Percentiles rank a stretch among this genome's conserved stretches.
These are phyloP conservation scores for Seladonia tumulorum DNA, from an alignment of 2,888 invertebrate species.

Conservation along the genomic window DNA sequence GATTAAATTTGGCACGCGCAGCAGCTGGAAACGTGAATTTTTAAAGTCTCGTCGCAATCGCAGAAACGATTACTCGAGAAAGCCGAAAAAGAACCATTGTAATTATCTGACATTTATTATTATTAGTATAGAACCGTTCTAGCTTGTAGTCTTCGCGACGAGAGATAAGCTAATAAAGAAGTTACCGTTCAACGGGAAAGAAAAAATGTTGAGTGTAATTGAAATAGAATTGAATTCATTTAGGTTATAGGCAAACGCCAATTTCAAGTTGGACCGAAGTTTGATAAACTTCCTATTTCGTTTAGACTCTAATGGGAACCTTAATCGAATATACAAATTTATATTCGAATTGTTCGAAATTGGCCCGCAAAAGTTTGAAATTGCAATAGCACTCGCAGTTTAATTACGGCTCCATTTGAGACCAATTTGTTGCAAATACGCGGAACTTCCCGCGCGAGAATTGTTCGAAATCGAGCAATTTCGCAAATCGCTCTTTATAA, in stretches of 20 bases:
- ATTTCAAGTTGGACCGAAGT: background rate
- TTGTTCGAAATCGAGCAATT: background rate
- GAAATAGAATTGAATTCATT: background rate
- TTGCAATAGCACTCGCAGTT: background rate
- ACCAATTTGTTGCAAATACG: background rate
- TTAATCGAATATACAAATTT: background rate
- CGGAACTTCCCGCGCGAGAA: background rate
- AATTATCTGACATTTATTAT: background rate
- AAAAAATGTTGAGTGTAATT: background rate
- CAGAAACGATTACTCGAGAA: no score
- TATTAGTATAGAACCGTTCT: background rate
- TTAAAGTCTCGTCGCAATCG: background rate
- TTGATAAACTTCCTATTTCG: background rate
- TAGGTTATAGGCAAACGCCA: background rate
- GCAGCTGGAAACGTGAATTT: constrained; percentile 29
- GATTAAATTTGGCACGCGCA: constrained; percentile 43
- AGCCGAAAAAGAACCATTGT: background rate
- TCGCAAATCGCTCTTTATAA: background rate
- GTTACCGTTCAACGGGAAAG: background rate
- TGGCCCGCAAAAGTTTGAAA: background rate
- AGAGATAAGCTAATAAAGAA: background rate
- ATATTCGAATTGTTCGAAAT: background rate
- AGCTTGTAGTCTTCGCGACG: background rate
- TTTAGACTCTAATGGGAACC: background rate
- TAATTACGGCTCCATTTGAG: background rate